Evolutionary conservation across 2,888 invertebrate genomes (phyloP).

Genomic region (Agelastica alni): DNA sequence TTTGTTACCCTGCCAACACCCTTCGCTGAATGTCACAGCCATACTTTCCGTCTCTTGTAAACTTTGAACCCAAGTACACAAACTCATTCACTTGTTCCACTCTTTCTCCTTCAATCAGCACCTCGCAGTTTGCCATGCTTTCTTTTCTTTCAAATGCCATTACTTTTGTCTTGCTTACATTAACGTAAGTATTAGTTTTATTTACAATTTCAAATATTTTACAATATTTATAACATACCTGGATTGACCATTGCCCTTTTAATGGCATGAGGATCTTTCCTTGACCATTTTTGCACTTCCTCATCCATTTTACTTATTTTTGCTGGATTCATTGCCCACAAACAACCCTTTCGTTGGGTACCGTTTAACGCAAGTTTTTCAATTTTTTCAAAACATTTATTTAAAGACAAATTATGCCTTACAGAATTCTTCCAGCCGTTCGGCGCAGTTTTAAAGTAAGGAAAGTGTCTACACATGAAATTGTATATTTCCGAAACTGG

Average conservation of each 20-base stretch:
- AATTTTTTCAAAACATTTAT: conserved; percentile 98
- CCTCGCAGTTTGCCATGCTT: too few species aligned
- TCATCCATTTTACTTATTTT: conserved; percentile 97
- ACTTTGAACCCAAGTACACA: too few species aligned
- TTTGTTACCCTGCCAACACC: too few species aligned
- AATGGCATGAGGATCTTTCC: conserved; percentile 92
- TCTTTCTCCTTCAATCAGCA: too few species aligned
- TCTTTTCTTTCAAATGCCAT: too few species aligned
- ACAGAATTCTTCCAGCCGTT: conserved; percentile 99
- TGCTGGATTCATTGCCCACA: conserved; percentile 96
- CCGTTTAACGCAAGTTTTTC: conserved; percentile 91
- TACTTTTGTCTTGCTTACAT: too few species aligned
- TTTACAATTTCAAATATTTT: too few species aligned
- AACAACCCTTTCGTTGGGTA: conserved; percentile 83
- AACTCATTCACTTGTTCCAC: too few species aligned
- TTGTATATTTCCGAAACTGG: conserved; percentile 98
- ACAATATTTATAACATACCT: conserved; percentile 59
- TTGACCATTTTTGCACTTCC: conserved; percentile 96
- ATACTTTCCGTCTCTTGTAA: too few species aligned
- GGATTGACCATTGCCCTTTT: conserved; percentile 94
- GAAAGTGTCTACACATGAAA: conserved; percentile 99
- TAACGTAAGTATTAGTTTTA: too few species aligned
- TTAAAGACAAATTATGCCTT: conserved; percentile 93
- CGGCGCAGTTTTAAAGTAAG: conserved; percentile 97
- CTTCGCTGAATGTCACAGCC: too few species aligned